Evolutionary conservation across 2,797 vertebrate species (phyloP).

Genomic region (Micrastur ruficollis): DNA sequence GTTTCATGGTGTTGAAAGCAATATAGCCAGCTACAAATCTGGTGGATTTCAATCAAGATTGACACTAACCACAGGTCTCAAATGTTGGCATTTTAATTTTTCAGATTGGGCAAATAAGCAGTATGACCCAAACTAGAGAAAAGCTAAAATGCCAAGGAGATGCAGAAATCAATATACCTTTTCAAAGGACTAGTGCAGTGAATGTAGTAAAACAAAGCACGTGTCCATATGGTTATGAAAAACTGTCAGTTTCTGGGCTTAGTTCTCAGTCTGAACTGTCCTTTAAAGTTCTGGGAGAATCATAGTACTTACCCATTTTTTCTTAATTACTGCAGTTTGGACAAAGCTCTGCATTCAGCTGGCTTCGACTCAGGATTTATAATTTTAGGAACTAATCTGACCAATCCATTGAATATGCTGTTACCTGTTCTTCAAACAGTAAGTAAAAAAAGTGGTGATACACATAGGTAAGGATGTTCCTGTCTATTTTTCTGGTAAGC

Average conservation of each 20-base stretch:
- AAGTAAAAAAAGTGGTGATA: conserved; percentile 67
- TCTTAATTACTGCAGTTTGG: conserved; percentile 81
- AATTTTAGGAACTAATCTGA: conserved; percentile 94
- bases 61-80: neutral
- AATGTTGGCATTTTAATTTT: neutral
- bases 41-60: neutral
- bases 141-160: neutral
- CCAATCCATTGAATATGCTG: conserved; percentile 96
- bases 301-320: neutral
- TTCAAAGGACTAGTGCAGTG: neutral
- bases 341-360: conserved; percentile 97
- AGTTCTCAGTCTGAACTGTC: neutral
- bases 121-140: neutral
- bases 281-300: neutral
- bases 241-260: neutral
- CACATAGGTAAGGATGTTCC: neutral
- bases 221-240: neutral
- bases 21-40: neutral
- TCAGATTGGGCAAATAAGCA: neutral
- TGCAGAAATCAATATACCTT: neutral
- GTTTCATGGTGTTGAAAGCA: neutral
- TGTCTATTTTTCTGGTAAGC: neutral
- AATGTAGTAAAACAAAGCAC: neutral
- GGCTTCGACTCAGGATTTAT: conserved; percentile 94
- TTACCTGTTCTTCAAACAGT: conserved; percentile 92